These are phyloP conservation scores for Chaetodon trifascialis DNA, from an alignment of 2,113 vertebrate species.

Conservation along the genomic window DNA sequence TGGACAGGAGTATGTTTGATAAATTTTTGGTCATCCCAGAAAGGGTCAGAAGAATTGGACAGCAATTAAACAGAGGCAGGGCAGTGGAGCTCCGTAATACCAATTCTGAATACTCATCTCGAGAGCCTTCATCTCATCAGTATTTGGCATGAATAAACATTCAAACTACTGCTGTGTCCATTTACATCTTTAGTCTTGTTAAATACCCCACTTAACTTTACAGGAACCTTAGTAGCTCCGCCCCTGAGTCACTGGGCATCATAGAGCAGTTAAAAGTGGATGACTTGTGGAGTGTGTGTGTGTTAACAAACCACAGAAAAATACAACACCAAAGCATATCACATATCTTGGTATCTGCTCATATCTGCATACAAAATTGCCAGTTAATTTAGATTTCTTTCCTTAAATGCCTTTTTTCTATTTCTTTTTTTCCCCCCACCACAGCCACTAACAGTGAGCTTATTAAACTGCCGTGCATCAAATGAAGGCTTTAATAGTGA, in stretches of 20 bases:
- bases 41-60: neutral
- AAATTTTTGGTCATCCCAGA: neutral
- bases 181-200: constrained; percentile 11
- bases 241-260: constrained; percentile 8
- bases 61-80: neutral
- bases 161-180: constrained; percentile 9
- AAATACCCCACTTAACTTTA: constrained; percentile 3
- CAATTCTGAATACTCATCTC: neutral
- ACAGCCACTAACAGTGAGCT: constrained; percentile 55
- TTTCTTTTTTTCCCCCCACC: neutral
- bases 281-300: neutral
- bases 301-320: constrained; percentile 16
- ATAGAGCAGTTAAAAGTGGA: constrained; percentile 11
- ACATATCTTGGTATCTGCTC: constrained; percentile 8
- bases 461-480: constrained; percentile 82
- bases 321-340: constrained; percentile 8
- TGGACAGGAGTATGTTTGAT: neutral
- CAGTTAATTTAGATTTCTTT: constrained; percentile 55
- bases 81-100: neutral
- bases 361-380: constrained; percentile 52
- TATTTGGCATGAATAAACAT: constrained; percentile 25
- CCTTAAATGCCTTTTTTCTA: constrained; percentile 6
- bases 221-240: neutral
- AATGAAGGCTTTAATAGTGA: constrained; percentile 73
- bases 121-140: neutral